Evolutionary conservation across 64 coral and sea anemone genomes (phyloP).

Genomic region (Montipora efflorescens): DNA sequence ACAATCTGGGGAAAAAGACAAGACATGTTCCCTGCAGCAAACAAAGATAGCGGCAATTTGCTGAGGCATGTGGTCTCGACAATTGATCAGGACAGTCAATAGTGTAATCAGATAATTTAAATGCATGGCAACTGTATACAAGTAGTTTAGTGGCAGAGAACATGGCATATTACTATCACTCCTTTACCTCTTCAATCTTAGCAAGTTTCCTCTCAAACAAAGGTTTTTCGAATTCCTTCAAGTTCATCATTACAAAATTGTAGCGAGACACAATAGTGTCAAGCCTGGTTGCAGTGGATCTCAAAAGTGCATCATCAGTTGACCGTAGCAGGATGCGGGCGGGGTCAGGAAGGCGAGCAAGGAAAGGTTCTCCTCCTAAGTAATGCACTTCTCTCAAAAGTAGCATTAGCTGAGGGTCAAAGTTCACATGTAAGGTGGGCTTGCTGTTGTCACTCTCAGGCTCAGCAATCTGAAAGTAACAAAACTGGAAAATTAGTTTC

Average conservation of each 20-base stretch:
- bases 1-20: too few relatives aligned
- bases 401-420: slow-evolving; percentile 84
- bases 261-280: slow-evolving; percentile 95
- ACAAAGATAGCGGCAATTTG: too few relatives aligned
- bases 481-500: neutral
- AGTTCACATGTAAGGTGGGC: slow-evolving; percentile 85
- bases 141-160: too few relatives aligned
- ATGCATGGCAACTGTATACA: too few relatives aligned
- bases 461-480: slow-evolving; percentile 73
- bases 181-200: slow-evolving; percentile 92
- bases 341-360: slow-evolving; percentile 84
- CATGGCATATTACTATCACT: neutral
- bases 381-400: slow-evolving; percentile 93
- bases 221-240: slow-evolving; percentile 81
- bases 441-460: slow-evolving; percentile 30
- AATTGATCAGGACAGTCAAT: too few relatives aligned
- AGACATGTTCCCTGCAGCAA: too few relatives aligned
- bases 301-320: slow-evolving; percentile 78
- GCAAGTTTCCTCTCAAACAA: slow-evolving; percentile 96
- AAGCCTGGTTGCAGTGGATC: slow-evolving; percentile 92
- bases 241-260: slow-evolving; percentile 86
- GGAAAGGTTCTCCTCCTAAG: slow-evolving; percentile 86
- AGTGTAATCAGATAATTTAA: too few relatives aligned
- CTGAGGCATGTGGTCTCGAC: too few relatives aligned
- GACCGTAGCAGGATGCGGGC: slow-evolving; percentile 82